Base-by-base conservation (phyloP, 30 jellyfish, hydroid and myxozoan species). In the Hydractinia symbiolongicarpus region DNA sequence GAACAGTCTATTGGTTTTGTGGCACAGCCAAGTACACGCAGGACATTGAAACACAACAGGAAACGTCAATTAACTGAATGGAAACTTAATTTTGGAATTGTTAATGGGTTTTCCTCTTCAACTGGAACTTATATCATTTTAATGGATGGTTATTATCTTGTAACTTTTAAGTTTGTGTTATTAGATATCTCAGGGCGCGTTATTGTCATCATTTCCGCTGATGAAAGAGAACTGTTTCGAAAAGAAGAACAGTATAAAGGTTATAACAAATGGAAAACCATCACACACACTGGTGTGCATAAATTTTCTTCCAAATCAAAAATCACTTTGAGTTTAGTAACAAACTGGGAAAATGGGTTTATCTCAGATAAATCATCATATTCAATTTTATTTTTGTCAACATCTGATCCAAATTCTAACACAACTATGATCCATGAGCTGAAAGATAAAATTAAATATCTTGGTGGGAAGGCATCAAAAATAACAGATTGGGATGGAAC, bases 91-190 rank as follows among this genome's bases (percentile, higher is more conserved):
- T 30, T 74, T 5, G 67, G 66, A 49, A 10, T 74, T 8, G 83
- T 55, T 44, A 74, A 74, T 50, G 83, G 67, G 4, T 74, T 74
- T 50, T 74, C 83, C 15, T 50, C 7, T n/a, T 53, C 83, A 74
- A 74, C 83, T 9, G 83, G 83, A 10, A 74, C 51, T 51, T 74
- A 50, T 4, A 55, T 74, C 21, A 10, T 50, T 50, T 20, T 5
- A 13, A 16, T 74, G 51, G 61, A 55, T 74, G 83, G 83, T 10
- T 53, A 49, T 10, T 74, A 74, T 55, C 54, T 74, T 49, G 40
- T 74, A 8, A 50, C 51, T 74, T 58, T 53, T 55, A 74, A 74
- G 61, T 58, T 74, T 74, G 20, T 74, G 51, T 58, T 74, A 67
- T 16, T 74, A 15, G 54, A 74, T 17, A 58, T 58, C n/a, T 50